Evolutionary conservation across 1,140 invertebrate species (phyloP), one percentile per base, ranked within the genome.

Genomic region (Trinorchestia longiramus): DNA sequence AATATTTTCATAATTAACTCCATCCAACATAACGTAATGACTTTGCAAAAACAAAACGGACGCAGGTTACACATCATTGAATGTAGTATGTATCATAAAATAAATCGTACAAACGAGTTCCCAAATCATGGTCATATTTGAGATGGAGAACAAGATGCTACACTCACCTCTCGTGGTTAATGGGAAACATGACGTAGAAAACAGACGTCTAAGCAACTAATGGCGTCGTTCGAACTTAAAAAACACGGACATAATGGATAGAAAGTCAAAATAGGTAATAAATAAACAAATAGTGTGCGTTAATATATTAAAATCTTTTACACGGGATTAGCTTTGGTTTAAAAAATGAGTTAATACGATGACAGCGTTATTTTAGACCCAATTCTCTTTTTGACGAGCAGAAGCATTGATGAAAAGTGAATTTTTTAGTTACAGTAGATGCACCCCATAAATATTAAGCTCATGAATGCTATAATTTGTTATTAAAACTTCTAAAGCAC

Each of bases 261-360:
- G 36, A 36, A 77, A 36, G 62, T 77, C 11, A 19, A 77, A 11
- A 36, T 77, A 47, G 92, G 44, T 41, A 45, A 94, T 47, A 94
- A n/a, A 94, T 11, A 43, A 77, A 77, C 62, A 77, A 77, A 77
- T 77, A 77, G 92, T 94, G 44, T 47, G 42, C 36, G 40, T 45
- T 47, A 40, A 94, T 94, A 94, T 94, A 94, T 94, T 94, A 94
- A 40, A 45, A 8, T 94, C 92, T 94, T 47, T 40, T 94, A 94
- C 40, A 94, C 43, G 4, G 40, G 47, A 47, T 42, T 94, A 94
- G 44, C 92, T 94, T 94, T 94, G 92, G 92, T 94, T 15, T 43
- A 43, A 19, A 90, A 28, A 42, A 41, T 90, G 41, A 28, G 88
- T 42, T 77, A 77, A 77, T 77, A 28, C 62, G 62, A 77, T 36